Base-by-base conservation (phyloP, 2,113 vertebrate genomes). In the Entomyzon cyanotis region DNA sequence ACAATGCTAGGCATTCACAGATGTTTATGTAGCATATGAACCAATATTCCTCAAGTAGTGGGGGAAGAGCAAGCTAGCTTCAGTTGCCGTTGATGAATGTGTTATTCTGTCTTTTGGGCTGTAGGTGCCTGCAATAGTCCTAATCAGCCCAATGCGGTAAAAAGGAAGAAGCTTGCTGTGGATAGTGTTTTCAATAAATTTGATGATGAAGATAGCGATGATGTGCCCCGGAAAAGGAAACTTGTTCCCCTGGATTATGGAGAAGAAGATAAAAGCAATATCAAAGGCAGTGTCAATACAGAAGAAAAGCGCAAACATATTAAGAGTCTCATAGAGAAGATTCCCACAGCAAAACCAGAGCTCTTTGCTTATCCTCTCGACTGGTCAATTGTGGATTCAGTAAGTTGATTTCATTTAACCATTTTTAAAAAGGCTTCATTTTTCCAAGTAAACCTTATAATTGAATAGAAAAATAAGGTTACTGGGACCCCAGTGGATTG, bases 121-220 rank as follows among this genome's bases (percentile, higher is more conserved):
- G 8, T 91, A 99, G 99, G 98, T 95, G 98, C 99, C 80, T 98
- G 98, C 50, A 99, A 98, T 95, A 99, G 99, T 97, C 99, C 99
- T n/a, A 98, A 99, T 93, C 99, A 99, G 79, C 98, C 99, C 67
- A 99, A 98, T 71, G 98, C 97, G 39, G 98, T 98, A 28, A 99
- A 99, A 96, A 98, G 99, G 94, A 99, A 99, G 98, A 99, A 99
- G 94, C 98, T 99, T 31, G 98, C 99, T 4, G 99, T 99, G 95
- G 99, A 99, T 97, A 99, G 99, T 59, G 99, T 99, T 93, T 99
- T 99, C 85, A 98, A 99, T 97, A 99, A 99, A 95, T 99, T 99
- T 30, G 99, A 99, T 5, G 99, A 99, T 10, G 99, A 99, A 95
- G 99, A 99, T 92, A 98, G 99, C 1, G 99, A 99, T 37, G 99